Conservation (phyloP, 2,113 vertebrate species). For the Tenebrosternarchus preto region DNA sequence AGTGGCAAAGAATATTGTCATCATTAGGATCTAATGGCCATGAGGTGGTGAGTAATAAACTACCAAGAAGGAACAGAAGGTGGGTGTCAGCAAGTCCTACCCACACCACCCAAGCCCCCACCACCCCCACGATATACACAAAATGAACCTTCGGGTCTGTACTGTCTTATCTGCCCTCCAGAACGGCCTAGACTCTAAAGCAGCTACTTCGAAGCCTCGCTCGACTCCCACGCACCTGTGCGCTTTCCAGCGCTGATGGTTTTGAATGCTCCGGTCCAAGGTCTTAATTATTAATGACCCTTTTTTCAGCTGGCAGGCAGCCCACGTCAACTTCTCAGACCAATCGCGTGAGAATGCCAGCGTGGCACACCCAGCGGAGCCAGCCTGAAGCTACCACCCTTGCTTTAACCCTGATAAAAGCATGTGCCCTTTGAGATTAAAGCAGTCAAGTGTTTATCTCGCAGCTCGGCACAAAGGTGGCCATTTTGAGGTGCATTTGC, state of each 20-base stretch:
- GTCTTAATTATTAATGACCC: conserved; percentile 3
- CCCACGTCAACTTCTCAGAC: neutral
- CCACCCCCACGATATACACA: neutral
- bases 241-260: conserved; percentile 26
- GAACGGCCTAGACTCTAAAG: conserved; percentile 41
- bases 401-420: conserved; percentile 4
- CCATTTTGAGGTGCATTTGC: conserved; percentile 5
- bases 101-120: no score
- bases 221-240: conserved; percentile 12
- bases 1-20: conserved; percentile 47
- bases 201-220: conserved; percentile 17
- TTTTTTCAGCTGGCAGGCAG: neutral
- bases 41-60: conserved; percentile 34
- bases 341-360: neutral
- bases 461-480: neutral
- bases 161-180: conserved; percentile 36
- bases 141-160: conserved; percentile 17
- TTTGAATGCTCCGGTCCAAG: conserved; percentile 1
- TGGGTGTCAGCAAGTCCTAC: neutral
- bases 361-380: no score
- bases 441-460: neutral
- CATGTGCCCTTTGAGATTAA: conserved; percentile 2
- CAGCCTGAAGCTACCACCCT: neutral
- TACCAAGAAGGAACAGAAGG: conserved; percentile 13
- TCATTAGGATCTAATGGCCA: conserved; percentile 42